phyloP scores from a whole-genome alignment of 2,797 vertebrate genomes.

The Hyperoplus immaculatus region DNA sequence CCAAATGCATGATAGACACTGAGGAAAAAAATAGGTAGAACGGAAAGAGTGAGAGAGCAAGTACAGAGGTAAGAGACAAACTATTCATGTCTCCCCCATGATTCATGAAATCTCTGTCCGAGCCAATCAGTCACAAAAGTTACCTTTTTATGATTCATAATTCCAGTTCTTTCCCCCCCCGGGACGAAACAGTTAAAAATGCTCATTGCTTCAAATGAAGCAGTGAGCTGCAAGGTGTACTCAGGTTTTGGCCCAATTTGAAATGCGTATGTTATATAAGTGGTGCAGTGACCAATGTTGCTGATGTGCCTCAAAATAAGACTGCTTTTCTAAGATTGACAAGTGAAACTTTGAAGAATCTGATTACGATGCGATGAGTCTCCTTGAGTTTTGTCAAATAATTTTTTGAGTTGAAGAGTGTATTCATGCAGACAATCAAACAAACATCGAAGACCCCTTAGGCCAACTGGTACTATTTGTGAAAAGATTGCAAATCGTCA shows the following conservation, averaged over 20 bases:
- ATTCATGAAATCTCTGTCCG: slow-evolving; percentile 17
- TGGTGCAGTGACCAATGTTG: background rate
- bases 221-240: background rate
- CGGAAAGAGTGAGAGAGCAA: background rate
- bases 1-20: background rate
- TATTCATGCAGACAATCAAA: slow-evolving; percentile 16
- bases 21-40: background rate
- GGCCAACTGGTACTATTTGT: background rate
- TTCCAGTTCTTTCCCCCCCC: background rate
- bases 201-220: slow-evolving; percentile 3
- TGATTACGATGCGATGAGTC: background rate
- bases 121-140: slow-evolving; percentile 28
- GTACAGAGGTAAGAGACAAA: background rate
- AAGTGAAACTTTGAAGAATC: background rate
- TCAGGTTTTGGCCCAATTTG: background rate
- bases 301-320: background rate
- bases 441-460: background rate
- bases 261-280: slow-evolving; percentile 8
- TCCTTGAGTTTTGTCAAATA: background rate
- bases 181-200: slow-evolving; percentile 16
- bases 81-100: background rate
- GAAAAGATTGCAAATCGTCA: slow-evolving; percentile 1
- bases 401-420: background rate
- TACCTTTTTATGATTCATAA: slow-evolving; percentile 20
- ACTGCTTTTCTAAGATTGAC: background rate